Evolutionary conservation across 2,113 vertebrate species (phyloP).

Genomic region (Camelus dromedarius): DNA sequence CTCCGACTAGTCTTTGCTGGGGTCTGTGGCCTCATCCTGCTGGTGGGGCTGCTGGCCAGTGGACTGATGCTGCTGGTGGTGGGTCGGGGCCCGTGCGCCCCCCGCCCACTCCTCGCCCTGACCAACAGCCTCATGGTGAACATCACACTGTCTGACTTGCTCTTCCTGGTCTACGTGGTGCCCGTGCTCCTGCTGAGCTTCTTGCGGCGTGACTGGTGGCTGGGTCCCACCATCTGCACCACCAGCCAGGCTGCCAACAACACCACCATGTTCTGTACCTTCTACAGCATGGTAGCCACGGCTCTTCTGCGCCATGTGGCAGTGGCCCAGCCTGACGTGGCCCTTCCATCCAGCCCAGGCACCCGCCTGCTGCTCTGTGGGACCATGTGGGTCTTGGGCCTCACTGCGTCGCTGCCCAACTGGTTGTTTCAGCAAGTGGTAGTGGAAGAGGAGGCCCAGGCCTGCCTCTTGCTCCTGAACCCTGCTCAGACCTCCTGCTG

Average conservation of each 20-base stretch:
- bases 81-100: rapidly evolving
- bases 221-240: constrained; percentile 17
- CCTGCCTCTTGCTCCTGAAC: constrained; percentile 61
- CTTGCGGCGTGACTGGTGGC: not conserved
- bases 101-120: not conserved
- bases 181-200: constrained; percentile 17
- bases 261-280: constrained; percentile 67
- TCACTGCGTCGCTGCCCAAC: not conserved
- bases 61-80: constrained; percentile 59
- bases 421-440: constrained; percentile 62
- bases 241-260: constrained; percentile 54
- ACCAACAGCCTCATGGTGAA: constrained; percentile 63
- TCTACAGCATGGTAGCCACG: constrained; percentile 66
- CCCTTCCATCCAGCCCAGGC: not conserved
- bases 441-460: not conserved
- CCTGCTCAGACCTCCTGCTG: not conserved
- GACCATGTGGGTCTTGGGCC: constrained; percentile 60
- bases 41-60: constrained; percentile 52
- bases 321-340: not conserved
- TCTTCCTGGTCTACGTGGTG: constrained; percentile 53
- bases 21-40: constrained; percentile 45
- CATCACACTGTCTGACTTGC: constrained; percentile 25
- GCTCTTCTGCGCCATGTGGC: constrained; percentile 30
- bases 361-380: constrained; percentile 40
- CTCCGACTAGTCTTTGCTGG: not conserved